Evolutionary conservation across 2,888 invertebrate species (phyloP).

Genomic region (Steromphala cineraria): DNA sequence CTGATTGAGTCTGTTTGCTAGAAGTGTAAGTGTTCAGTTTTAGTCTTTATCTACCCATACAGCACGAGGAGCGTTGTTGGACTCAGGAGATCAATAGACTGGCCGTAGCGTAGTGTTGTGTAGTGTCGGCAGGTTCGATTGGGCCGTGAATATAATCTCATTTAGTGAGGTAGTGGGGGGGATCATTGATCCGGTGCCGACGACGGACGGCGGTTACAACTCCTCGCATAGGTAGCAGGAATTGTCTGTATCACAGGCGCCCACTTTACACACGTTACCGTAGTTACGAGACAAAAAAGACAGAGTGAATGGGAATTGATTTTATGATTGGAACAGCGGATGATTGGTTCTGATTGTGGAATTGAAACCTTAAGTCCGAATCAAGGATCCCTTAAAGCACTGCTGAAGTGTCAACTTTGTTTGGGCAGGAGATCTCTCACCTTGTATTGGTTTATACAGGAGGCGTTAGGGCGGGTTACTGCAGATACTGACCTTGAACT

Average conservation of each 20-base stretch:
- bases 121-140: neutral
- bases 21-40: no score
- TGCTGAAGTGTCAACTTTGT: no score
- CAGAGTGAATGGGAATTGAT: neutral
- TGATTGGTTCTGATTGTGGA: neutral
- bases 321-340: neutral
- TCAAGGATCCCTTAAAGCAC: no score
- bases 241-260: neutral
- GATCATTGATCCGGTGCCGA: neutral
- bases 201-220: neutral
- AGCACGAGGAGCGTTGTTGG: no score
- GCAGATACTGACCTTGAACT: no score
- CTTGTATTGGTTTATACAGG: no score
- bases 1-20: no score
- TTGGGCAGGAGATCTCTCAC: no score
- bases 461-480: no score
- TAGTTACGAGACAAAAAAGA: neutral
- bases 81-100: no score
- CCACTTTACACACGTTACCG: neutral
- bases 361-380: no score
- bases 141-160: conserved; percentile 13
- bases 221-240: neutral
- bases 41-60: no score
- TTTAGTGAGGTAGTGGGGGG: neutral
- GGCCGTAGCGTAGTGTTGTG: neutral